Base-by-base conservation (phyloP, 2,888 invertebrate species). In the Hyposoter dolosus region DNA sequence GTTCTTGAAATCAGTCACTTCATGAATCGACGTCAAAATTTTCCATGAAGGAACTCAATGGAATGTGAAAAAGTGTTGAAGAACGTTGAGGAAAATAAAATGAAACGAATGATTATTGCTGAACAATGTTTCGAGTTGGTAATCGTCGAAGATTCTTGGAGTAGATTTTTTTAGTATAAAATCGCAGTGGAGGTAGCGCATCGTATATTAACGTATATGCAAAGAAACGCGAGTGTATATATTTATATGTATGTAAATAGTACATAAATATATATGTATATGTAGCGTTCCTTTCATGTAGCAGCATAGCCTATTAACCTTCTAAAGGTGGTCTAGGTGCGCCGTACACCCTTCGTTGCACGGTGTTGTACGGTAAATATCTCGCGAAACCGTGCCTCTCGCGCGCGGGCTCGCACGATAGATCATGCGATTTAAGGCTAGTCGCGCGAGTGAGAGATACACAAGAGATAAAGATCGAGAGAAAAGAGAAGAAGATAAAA, bases 311-410 rank as follows among this genome's bases (percentile, higher is more conserved):
- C 89, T 88, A 89, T 91, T 92, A 90, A 91, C 91, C 91, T 91
- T 92, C 91, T 91, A 90, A 91, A 90, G 90, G 90, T 91, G 90
- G 88, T 89, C 87, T 87, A 91, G 92, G 91, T 91, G 92, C 91
- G 92, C 90, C 91, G 88, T 88, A 78, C 89, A 90, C 89, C 89
- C 88, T 86, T 78, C 82, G 56, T 80, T 65, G 71, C 60, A 56
- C 72, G 17, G 35, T 63, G 82, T 69, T 78, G 80, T 75, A 82
- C 60, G 60, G 77, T 72, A 82, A 84, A 72, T 87, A 87, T 82
- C 80, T 76, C 82, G 76, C n/a, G 50, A 77, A 60, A 80, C 76
- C 75, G 79, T 68, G 63, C 68, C 79, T 84, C 74, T 66, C 53
- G 60, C 45, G 47, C 63, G 74, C 53, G 56, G 68, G 45, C 69